Percentiles rank a stretch among this genome's conserved stretches.
Evolutionary conservation across 2,888 invertebrate species (phyloP).

Genomic region (Luperina testacea): DNA sequence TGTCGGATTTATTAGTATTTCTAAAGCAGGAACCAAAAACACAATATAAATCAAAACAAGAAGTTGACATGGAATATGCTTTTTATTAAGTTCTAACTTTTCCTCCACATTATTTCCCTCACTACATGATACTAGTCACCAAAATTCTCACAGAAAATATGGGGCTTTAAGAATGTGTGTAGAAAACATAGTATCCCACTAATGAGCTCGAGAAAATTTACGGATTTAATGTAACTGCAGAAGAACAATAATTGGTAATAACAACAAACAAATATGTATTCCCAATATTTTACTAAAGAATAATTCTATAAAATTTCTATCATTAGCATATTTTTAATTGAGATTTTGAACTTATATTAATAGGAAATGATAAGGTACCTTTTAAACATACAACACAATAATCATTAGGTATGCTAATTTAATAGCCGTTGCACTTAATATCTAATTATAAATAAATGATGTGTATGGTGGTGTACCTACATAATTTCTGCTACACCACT

Average conservation of each 20-base stretch:
- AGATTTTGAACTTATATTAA: slow-evolving; percentile 31
- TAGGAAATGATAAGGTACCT: slow-evolving; percentile 24
- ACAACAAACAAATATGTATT: not conserved
- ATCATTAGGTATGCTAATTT: not conserved
- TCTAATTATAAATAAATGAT: slow-evolving; percentile 1
- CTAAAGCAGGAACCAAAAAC: not conserved
- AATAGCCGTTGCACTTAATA: slow-evolving; percentile 1
- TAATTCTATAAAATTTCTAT: not conserved
- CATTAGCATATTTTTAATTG: not conserved
- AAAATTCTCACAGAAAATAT: not conserved
- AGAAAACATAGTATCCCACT: not conserved
- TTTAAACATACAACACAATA: not conserved
- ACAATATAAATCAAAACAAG: not conserved
- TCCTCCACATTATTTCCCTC: not conserved
- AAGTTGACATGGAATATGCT: slow-evolving; percentile 8
- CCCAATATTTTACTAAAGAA: slow-evolving; percentile 7
- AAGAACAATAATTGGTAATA: not conserved
- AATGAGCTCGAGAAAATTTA: not conserved
- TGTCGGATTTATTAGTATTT: too few species aligned
- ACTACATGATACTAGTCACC: not conserved
- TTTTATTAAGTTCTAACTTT: slow-evolving; percentile 19
- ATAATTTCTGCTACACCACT: slow-evolving; percentile 1
- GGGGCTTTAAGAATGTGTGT: too few species aligned
- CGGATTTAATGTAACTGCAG: not conserved
- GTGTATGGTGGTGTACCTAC: not conserved